Percentiles rank a stretch among this genome's conserved stretches.
Evolutionary conservation across 2,113 vertebrate species (phyloP).

Genomic region (Elaphurus davidianus): DNA sequence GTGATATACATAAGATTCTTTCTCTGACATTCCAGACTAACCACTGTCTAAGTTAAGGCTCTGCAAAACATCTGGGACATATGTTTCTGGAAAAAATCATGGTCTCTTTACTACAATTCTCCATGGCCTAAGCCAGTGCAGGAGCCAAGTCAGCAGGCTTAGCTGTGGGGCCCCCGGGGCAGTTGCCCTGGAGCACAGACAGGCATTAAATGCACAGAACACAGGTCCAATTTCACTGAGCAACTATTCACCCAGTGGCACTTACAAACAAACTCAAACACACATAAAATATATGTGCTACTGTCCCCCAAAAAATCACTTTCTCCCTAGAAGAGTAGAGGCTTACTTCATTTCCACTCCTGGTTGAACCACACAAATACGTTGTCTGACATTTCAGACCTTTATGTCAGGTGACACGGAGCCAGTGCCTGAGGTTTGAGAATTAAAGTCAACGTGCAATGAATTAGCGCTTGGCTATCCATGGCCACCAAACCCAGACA

Average conservation of each 20-base stretch:
- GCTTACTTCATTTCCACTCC: neutral
- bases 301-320: neutral
- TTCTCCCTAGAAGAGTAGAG: neutral
- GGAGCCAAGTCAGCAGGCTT: neutral
- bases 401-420: neutral
- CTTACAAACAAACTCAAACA: neutral
- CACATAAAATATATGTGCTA: neutral
- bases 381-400: neutral
- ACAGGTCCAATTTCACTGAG: neutral
- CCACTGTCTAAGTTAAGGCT: slow-evolving; percentile 44
- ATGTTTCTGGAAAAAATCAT: slow-evolving; percentile 53
- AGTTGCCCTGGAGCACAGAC: neutral
- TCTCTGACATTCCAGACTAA: slow-evolving; percentile 60
- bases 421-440: neutral
- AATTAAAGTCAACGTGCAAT: fast-evolving
- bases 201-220: neutral
- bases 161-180: neutral
- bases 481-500: neutral
- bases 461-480: neutral
- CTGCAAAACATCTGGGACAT: slow-evolving; percentile 44
- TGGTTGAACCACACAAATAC: neutral
- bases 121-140: neutral
- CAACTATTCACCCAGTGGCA: neutral
- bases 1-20: slow-evolving; percentile 16
- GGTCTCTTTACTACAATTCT: neutral